Percentiles rank a stretch among this genome's conserved stretches.
These are phyloP conservation scores for Panurus biarmicus DNA, from an alignment of 2,113 vertebrate species.

Conservation along the genomic window DNA sequence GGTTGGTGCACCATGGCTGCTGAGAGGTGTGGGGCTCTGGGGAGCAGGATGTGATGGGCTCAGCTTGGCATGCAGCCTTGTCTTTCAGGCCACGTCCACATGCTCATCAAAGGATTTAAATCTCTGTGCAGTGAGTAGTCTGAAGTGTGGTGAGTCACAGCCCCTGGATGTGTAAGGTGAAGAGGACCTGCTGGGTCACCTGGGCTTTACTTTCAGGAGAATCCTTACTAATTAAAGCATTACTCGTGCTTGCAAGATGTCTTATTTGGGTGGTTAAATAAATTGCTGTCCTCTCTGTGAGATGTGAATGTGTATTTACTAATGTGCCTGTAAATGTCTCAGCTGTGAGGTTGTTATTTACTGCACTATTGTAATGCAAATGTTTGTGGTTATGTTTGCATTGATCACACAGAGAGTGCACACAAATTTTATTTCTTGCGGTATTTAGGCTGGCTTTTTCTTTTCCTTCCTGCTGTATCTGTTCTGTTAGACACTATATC, in stretches of 20 bases:
- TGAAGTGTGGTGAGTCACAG: not conserved
- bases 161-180: not conserved
- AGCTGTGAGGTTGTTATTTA: constrained; percentile 22
- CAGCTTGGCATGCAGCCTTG: not conserved
- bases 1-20: not conserved
- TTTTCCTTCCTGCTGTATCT: not conserved
- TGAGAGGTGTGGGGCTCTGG: not conserved
- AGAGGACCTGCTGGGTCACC: not conserved
- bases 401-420: not conserved
- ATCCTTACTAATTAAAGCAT: not conserved
- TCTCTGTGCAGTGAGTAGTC: not conserved
- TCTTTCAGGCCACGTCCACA: not conserved
- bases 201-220: not conserved
- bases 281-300: not conserved
- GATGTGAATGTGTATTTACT: not conserved
- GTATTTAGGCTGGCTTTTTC: not conserved
- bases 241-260: not conserved
- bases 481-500: not conserved
- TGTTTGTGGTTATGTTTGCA: constrained; percentile 21
- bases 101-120: not conserved
- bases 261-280: not conserved
- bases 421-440: not conserved
- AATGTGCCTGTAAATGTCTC: not conserved
- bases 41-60: not conserved
- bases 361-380: constrained; percentile 42